phyloP scores from a whole-genome alignment of 2,888 invertebrate species.

The Mythimna pallens region DNA sequence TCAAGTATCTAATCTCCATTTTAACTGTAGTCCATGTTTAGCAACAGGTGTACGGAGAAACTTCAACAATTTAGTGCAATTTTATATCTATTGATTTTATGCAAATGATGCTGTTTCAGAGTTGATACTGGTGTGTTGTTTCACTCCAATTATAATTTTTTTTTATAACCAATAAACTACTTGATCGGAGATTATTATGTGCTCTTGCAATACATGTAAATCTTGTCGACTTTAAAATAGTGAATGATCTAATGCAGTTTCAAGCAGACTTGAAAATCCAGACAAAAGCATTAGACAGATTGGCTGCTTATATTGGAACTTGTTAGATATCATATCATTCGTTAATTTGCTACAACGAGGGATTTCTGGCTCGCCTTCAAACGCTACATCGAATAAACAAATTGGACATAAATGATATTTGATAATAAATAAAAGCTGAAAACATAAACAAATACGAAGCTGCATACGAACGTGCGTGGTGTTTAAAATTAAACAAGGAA shows the following conservation, averaged over 20 bases:
- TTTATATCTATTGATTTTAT: constrained; percentile 26
- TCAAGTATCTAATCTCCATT: constrained; percentile 59
- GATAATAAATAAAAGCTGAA: constrained; percentile 42
- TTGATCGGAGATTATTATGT: constrained; percentile 5
- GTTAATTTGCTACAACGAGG: constrained; percentile 29
- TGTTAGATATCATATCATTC: constrained; percentile 36
- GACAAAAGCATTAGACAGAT: constrained; percentile 25
- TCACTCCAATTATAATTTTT: constrained; percentile 17
- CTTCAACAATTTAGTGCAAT: constrained; percentile 26
- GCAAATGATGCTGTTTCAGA: constrained; percentile 13
- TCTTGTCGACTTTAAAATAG: constrained; percentile 13
- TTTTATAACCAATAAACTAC: constrained; percentile 24
- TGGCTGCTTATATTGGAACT: constrained; percentile 21
- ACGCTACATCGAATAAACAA: constrained; percentile 42
- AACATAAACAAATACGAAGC: constrained; percentile 20
- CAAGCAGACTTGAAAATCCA: constrained; percentile 20
- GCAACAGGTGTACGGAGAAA: constrained; percentile 42
- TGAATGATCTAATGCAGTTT: constrained; percentile 22
- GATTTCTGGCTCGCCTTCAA: constrained; percentile 58
- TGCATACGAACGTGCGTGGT: constrained; percentile 10
- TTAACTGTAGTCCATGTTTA: constrained; percentile 32
- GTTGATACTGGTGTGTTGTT: constrained; percentile 3
- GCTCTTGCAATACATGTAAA: constrained; percentile 14
- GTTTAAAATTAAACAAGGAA: constrained; percentile 12
- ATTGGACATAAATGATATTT: constrained; percentile 43